Percentiles rank a stretch among this genome's conserved stretches.
phyloP scores from a whole-genome alignment of 1,140 invertebrate species.

The Globodera ellingtonae region DNA sequence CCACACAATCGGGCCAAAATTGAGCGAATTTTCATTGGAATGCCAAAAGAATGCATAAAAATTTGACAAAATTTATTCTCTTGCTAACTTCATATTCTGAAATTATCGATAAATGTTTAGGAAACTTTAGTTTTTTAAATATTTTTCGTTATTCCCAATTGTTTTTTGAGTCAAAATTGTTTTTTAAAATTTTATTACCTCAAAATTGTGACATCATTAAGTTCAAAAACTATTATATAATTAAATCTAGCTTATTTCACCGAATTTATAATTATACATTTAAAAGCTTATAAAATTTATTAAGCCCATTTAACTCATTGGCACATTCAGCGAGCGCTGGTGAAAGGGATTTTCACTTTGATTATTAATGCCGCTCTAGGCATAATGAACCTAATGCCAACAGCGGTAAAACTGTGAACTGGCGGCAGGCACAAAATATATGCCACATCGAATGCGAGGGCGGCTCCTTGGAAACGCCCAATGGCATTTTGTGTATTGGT shows the following conservation, averaged over 20 bases:
- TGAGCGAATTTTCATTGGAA: conserved; percentile 12
- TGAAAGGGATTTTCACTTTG: not conserved
- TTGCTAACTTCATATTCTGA: too few species aligned
- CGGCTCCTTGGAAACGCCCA: conserved; percentile 12
- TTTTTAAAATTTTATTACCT: not conserved
- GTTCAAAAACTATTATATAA: too few species aligned
- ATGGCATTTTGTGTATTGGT: not conserved
- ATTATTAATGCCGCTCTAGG: not conserved
- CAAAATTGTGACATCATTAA: not conserved
- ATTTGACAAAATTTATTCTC: too few species aligned
- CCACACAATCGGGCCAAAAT: not conserved
- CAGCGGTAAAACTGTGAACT: not conserved
- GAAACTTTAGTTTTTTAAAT: too few species aligned
- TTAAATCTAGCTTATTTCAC: too few species aligned
- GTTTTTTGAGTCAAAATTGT: not conserved
- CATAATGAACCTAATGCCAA: not conserved
- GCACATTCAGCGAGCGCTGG: not conserved
- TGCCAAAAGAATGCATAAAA: too few species aligned
- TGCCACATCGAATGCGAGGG: not conserved
- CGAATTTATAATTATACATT: too few species aligned
- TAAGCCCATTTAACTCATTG: not conserved
- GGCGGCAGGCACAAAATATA: not conserved
- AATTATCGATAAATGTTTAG: too few species aligned
- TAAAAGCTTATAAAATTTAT: too few species aligned
- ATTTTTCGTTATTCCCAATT: too few species aligned